A percentile compares a stretch with the other conserved stretches of the same genome.
These are phyloP conservation scores for Cantharis flavilabris DNA, from an alignment of 2,888 invertebrate species.

Conservation along the genomic window DNA sequence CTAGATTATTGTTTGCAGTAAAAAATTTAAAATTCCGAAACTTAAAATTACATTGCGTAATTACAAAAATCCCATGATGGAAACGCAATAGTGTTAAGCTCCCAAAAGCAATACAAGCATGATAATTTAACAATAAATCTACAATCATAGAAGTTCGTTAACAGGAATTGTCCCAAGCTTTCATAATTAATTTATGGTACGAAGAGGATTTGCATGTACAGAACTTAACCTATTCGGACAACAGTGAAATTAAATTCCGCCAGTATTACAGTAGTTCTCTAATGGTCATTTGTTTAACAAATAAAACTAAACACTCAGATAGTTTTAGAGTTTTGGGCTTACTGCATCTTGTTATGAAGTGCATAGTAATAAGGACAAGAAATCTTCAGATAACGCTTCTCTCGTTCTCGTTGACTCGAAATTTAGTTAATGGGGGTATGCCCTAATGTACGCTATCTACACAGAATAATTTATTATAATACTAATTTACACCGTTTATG, in stretches of 20 bases:
- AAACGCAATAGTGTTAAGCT: conserved; percentile 33
- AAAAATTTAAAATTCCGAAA: not conserved
- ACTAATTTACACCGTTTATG: not conserved
- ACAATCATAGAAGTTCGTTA: conserved; percentile 56
- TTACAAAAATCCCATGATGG: conserved; percentile 20
- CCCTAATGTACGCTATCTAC: not conserved
- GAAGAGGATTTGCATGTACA: conserved; percentile 55
- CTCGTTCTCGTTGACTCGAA: not conserved
- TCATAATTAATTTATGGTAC: conserved; percentile 55
- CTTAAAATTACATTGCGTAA: conserved; percentile 4
- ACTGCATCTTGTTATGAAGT: conserved; percentile 24
- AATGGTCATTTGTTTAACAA: conserved; percentile 56
- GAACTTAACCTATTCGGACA: conserved; percentile 57
- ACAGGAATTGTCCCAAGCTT: conserved; percentile 52
- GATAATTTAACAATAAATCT: conserved; percentile 47
- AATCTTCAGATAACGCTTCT: not conserved
- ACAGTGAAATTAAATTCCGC: conserved; percentile 56
- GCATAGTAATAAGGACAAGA: conserved; percentile 6
- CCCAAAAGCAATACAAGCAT: conserved; percentile 22
- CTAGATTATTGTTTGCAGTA: conserved; percentile 8
- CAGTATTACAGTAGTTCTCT: conserved; percentile 42
- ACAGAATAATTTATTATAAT: not conserved
- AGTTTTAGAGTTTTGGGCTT: conserved; percentile 8
- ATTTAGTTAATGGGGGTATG: not conserved
- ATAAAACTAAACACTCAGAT: conserved; percentile 44